These are phyloP conservation scores for Microcaecilia unicolor DNA, from an alignment of 2,797 vertebrate genomes.

Conservation along the genomic window DNA sequence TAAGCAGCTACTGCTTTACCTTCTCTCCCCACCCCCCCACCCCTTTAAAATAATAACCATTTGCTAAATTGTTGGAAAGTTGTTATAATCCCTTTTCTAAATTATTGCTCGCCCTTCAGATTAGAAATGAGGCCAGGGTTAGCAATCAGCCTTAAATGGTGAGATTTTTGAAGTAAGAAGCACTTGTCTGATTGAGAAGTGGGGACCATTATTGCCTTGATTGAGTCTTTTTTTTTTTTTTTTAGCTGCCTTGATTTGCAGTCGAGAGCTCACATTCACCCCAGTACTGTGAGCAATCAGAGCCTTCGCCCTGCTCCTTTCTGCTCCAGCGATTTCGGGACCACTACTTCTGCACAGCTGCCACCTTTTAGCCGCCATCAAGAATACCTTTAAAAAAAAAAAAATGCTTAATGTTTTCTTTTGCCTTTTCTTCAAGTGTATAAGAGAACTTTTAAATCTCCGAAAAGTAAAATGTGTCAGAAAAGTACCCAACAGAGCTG, in stretches of 20 bases:
- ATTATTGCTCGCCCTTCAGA: slow-evolving; percentile 78
- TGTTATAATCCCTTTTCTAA: slow-evolving; percentile 91
- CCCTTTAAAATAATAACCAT: slow-evolving; percentile 82
- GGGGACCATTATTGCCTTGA: slow-evolving; percentile 89
- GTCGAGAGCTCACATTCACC: slow-evolving; percentile 69
- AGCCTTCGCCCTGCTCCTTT: slow-evolving; percentile 71
- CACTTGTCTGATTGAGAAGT: slow-evolving; percentile 98
- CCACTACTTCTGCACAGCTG: slow-evolving; percentile 67
- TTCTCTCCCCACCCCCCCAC: slow-evolving; percentile 5
- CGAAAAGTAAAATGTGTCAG: too few species aligned
- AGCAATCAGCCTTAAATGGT: slow-evolving; percentile 95
- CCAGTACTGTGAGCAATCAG: slow-evolving; percentile 78
- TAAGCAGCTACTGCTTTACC: slow-evolving; percentile 43
- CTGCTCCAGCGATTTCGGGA: slow-evolving; percentile 71
- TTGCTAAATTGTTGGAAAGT: slow-evolving; percentile 80
- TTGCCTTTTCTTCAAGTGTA: neutral
- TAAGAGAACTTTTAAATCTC: too few species aligned
- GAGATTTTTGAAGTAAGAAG: slow-evolving; percentile 78
- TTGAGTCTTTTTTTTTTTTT: slow-evolving; percentile 79
- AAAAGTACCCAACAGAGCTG: too few species aligned
- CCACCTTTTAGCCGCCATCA: slow-evolving; percentile 60
- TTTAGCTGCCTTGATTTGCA: slow-evolving; percentile 78
- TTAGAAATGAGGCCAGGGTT: slow-evolving; percentile 74
- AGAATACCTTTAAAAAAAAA: slow-evolving; percentile 32
- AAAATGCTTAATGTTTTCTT: slow-evolving; percentile 2